These are phyloP conservation scores for Entelurus aequoreus DNA, from an alignment of 2,113 vertebrate genomes.

Conservation along the genomic window DNA sequence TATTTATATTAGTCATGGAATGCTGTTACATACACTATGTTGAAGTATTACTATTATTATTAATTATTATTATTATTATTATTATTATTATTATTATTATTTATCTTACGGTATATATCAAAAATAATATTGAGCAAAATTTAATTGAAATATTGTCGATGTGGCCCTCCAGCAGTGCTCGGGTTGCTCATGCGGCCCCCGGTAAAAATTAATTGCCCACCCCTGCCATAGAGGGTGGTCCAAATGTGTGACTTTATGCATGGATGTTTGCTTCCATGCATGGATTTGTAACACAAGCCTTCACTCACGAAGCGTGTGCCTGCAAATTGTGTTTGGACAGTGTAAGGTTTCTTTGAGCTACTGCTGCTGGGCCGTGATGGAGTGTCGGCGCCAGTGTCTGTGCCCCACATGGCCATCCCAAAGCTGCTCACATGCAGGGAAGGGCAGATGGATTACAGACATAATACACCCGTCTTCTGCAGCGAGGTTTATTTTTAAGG, in stretches of 20 bases:
- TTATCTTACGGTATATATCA: too few relatives aligned
- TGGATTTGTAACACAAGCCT: conserved; percentile 21
- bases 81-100: too few relatives aligned
- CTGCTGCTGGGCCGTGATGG: conserved; percentile 30
- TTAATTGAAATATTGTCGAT: too few relatives aligned
- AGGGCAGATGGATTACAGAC: background rate
- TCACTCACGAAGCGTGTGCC: conserved; percentile 27
- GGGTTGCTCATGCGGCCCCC: too few relatives aligned
- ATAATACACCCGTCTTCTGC: background rate
- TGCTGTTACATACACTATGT: too few relatives aligned
- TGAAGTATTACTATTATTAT: too few relatives aligned
- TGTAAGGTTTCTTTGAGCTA: conserved; percentile 49
- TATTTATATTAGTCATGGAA: too few relatives aligned
- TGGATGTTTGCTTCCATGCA: conserved; percentile 21
- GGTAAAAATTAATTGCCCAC: too few relatives aligned
- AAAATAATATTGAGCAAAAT: too few relatives aligned
- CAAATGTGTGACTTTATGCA: conserved; percentile 20
- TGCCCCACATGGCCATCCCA: conserved; percentile 34
- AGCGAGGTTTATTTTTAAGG: background rate
- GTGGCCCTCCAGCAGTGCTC: too few relatives aligned
- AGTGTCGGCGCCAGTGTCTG: conserved; percentile 21
- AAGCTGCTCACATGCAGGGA: background rate
- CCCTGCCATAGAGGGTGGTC: background rate
- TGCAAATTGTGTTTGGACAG: conserved; percentile 62
- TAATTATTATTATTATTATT: too few relatives aligned